Conservation (phyloP, 2,113 vertebrate genomes). For the Notarius quadriscutis region DNA sequence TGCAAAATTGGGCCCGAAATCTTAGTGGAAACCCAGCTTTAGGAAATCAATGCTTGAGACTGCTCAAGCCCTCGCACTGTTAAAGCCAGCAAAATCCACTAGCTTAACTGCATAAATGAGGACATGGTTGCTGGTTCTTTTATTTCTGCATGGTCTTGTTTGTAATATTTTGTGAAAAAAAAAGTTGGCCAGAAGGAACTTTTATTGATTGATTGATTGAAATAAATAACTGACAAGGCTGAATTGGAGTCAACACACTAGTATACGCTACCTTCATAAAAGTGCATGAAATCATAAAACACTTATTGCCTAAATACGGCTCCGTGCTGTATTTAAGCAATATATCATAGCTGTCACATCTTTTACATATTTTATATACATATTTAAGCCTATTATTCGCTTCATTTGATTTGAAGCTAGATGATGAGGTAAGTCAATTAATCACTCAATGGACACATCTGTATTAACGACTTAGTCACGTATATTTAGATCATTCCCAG, state of each 20-base stretch:
- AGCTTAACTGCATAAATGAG: neutral
- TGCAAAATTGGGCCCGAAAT: neutral
- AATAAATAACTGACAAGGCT: neutral
- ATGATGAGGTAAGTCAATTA: constrained; percentile 27
- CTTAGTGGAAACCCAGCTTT: neutral
- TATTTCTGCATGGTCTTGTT: neutral
- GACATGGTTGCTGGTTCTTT: neutral
- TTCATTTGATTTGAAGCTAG: constrained; percentile 33
- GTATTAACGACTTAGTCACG: constrained; percentile 4
- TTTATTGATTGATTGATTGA: neutral
- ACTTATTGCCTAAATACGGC: constrained; percentile 1
- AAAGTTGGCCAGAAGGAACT: neutral
- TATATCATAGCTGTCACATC: constrained; percentile 28
- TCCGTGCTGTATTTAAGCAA: constrained; percentile 3
- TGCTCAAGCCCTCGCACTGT: neutral
- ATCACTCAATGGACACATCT: constrained; percentile 24
- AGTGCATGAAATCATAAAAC: neutral
- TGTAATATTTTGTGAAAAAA: neutral
- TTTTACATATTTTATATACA: constrained; percentile 15
- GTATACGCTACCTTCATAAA: constrained; percentile 8
- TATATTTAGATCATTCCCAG: constrained; percentile 12
- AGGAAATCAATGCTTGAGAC: neutral
- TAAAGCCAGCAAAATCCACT: neutral
- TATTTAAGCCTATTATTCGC: constrained; percentile 34
- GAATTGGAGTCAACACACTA: neutral